Conservation (phyloP, 2,797 vertebrate genomes). For the Sebastes cheni region DNA sequence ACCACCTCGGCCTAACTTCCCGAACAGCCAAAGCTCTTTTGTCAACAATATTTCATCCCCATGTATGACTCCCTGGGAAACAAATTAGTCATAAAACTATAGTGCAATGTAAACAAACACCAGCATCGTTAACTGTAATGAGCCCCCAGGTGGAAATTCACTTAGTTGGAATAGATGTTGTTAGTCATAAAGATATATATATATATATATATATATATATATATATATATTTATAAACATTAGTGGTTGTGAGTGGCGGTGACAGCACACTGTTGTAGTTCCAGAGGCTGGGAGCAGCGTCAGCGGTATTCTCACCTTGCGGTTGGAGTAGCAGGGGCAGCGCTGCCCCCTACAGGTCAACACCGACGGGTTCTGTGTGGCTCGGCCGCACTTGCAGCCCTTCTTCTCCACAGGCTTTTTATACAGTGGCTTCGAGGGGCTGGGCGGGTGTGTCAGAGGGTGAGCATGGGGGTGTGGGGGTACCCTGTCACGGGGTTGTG, state of each 20-base stretch:
- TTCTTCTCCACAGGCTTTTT: constrained; percentile 99
- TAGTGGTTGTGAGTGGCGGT: not conserved
- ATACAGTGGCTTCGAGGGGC: constrained; percentile 97
- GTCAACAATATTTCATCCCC: not conserved
- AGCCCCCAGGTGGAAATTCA: not conserved
- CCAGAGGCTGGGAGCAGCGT: not conserved
- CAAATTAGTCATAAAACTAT: not conserved
- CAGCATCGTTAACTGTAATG: not conserved
- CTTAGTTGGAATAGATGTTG: not conserved
- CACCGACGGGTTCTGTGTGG: constrained; percentile 99
- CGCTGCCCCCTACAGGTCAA: constrained; percentile 99
- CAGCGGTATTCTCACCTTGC: constrained; percentile 81
- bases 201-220: too few relatives aligned
- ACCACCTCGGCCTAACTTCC: not conserved
- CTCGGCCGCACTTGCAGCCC: constrained; percentile 98
- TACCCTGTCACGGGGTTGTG: constrained; percentile 91
- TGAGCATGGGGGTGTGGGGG: constrained; percentile 84
- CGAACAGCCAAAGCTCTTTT: not conserved
- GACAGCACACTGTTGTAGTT: not conserved
- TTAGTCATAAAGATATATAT: not conserved
- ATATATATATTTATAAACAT: not conserved
- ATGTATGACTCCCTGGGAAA: not conserved
- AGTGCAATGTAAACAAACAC: not conserved
- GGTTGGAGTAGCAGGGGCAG: constrained; percentile 99
- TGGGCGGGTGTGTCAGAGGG: constrained; percentile 87